These are phyloP conservation scores for Drosophila greeni DNA, from an alignment of 2,888 invertebrate genomes.

Conservation along the genomic window DNA sequence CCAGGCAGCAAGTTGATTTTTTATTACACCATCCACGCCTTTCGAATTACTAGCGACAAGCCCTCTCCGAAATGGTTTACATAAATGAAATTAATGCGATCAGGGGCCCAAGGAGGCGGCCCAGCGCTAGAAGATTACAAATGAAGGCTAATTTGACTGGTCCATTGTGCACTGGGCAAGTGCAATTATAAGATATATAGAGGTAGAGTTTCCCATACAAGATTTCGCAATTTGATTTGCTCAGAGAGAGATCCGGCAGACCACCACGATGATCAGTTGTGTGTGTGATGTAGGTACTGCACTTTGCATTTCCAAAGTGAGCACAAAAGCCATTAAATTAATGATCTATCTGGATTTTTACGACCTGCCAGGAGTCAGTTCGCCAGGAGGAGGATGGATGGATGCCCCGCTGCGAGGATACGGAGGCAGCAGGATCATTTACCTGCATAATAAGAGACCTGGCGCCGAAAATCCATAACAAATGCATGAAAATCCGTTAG, in stretches of 20 bases:
- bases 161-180: slow-evolving; percentile 42
- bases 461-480: slow-evolving; percentile 75
- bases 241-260: slow-evolving; percentile 33
- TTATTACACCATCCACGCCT: slow-evolving; percentile 73
- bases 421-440: slow-evolving; percentile 47
- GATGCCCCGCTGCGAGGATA: slow-evolving; percentile 39
- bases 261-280: slow-evolving; percentile 50
- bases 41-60: slow-evolving; percentile 67
- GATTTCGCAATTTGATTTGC: slow-evolving; percentile 62
- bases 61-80: slow-evolving; percentile 66
- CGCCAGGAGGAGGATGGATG: slow-evolving; percentile 1
- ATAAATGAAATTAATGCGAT: slow-evolving; percentile 72
- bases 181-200: slow-evolving; percentile 76
- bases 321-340: slow-evolving; percentile 65
- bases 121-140: slow-evolving; percentile 54
- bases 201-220: slow-evolving; percentile 42
- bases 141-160: slow-evolving; percentile 70
- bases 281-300: slow-evolving; percentile 48
- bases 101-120: slow-evolving; percentile 15
- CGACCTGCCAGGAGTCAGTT: slow-evolving; percentile 66
- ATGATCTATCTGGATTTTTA: slow-evolving; percentile 70
- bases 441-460: slow-evolving; percentile 63
- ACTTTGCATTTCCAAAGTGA: slow-evolving; percentile 53
- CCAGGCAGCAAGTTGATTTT: slow-evolving; percentile 67
- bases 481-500: slow-evolving; percentile 74